These are phyloP conservation scores for Orchestes rusci DNA, from an alignment of 2,888 invertebrate genomes.

Conservation along the genomic window DNA sequence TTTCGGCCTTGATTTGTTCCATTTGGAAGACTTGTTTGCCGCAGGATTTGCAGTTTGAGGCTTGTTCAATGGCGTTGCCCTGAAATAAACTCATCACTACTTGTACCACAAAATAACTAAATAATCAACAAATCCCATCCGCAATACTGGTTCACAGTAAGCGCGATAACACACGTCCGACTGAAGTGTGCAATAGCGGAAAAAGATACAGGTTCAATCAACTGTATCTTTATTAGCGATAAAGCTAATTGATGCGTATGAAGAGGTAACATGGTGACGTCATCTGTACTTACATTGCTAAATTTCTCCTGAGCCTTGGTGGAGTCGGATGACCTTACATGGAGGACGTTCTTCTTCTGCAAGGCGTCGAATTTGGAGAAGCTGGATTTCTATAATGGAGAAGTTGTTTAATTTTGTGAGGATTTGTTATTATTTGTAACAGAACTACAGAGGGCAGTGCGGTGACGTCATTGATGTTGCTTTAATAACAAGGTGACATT, in stretches of 20 bases:
- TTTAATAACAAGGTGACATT: not conserved
- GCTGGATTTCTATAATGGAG: conserved; percentile 59
- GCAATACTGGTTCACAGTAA: no score
- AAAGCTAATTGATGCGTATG: not conserved
- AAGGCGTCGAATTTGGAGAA: conserved; percentile 69
- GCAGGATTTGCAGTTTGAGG: conserved; percentile 73
- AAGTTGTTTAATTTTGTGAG: no score
- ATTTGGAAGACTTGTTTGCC: conserved; percentile 89
- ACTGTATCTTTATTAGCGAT: no score
- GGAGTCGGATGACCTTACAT: conserved; percentile 60
- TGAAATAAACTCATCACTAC: conserved; percentile 29
- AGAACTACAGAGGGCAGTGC: no score
- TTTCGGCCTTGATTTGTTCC: conserved; percentile 93
- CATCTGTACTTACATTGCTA: conserved; percentile 48
- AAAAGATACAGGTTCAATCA: not conserved
- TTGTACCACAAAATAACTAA: not conserved
- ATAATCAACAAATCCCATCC: not conserved
- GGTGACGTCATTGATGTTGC: not conserved
- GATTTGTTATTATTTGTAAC: no score
- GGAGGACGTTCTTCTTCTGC: conserved; percentile 59
- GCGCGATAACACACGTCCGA: no score
- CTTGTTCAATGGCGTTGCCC: conserved; percentile 47
- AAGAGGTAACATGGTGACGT: not conserved
- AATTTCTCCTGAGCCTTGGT: conserved; percentile 61
- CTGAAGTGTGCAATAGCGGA: not conserved